Evolutionary conservation across 2,113 vertebrate genomes (phyloP).

Genomic region (Chloebia gouldiae): DNA sequence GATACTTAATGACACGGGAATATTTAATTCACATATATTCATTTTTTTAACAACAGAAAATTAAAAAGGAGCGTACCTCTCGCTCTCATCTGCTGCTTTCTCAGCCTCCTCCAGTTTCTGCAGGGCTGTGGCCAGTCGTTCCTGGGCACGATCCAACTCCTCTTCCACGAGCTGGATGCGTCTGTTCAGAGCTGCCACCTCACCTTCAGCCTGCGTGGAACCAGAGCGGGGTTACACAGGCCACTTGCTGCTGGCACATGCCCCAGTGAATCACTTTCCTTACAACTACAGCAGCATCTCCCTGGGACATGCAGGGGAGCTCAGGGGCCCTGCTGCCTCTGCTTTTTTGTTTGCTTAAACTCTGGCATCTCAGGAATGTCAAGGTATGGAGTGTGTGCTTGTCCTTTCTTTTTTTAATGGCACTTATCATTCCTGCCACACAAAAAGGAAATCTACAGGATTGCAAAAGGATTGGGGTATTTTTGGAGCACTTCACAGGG

Average conservation of each 20-base stretch:
- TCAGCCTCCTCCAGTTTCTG: conserved; percentile 97
- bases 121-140: conserved; percentile 89
- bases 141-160: conserved; percentile 94
- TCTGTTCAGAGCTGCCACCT: conserved; percentile 92
- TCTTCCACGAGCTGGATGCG: conserved; percentile 98
- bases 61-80: conserved; percentile 75
- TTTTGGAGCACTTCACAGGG: background rate
- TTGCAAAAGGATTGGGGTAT: rapidly evolving
- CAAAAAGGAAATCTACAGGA: background rate
- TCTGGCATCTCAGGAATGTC: conserved; percentile 46
- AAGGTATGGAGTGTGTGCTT: background rate
- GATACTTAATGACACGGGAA: background rate
- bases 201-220: conserved; percentile 85
- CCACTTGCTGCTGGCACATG: rapidly evolving
- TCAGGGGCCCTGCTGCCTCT: background rate
- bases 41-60: background rate
- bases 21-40: background rate
- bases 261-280: background rate
- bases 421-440: background rate
- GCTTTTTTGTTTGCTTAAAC: background rate
- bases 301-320: background rate
- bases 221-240: background rate
- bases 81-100: conserved; percentile 93
- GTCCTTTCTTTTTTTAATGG: background rate
- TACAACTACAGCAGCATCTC: background rate